Evolutionary conservation across 2,888 invertebrate genomes (phyloP).

Genomic region (Lamellibrachia satsuma): DNA sequence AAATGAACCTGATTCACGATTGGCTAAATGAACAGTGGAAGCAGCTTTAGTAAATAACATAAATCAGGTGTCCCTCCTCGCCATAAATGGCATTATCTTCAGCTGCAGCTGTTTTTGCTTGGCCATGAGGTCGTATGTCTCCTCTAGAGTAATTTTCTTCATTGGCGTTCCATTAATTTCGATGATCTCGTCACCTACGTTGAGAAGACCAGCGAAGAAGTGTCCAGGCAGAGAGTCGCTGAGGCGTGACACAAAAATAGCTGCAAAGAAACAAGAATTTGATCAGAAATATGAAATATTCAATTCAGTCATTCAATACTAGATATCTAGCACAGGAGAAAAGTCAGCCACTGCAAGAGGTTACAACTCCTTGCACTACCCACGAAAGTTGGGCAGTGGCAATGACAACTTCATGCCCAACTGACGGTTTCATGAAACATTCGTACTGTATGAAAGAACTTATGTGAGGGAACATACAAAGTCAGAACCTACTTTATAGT

Average conservation of each 20-base stretch:
- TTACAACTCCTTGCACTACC: too few species aligned
- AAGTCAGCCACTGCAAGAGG: too few species aligned
- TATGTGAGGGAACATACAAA: too few species aligned
- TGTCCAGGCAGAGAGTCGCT: constrained; percentile 53
- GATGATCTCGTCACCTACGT: constrained; percentile 62
- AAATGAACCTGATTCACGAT: too few species aligned
- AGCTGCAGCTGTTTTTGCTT: not conserved
- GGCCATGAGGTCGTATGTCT: constrained; percentile 58
- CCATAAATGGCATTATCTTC: not conserved
- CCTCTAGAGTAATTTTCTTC: constrained; percentile 54
- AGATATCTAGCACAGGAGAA: too few species aligned
- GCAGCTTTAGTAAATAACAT: not conserved
- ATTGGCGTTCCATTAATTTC: constrained; percentile 58
- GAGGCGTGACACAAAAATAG: constrained; percentile 61
- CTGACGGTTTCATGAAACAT: too few species aligned
- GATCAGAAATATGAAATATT: not conserved
- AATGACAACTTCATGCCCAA: too few species aligned
- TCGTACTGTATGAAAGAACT: too few species aligned
- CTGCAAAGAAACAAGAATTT: constrained; percentile 43
- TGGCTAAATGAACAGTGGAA: too few species aligned
- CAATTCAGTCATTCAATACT: too few species aligned
- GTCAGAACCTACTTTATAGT: too few species aligned
- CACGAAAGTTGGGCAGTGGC: too few species aligned
- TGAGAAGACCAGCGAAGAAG: constrained; percentile 58
- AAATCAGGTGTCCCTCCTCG: not conserved